Evolutionary conservation across 2,888 invertebrate genomes (phyloP).

Genomic region (Eupithecia dodoneata): DNA sequence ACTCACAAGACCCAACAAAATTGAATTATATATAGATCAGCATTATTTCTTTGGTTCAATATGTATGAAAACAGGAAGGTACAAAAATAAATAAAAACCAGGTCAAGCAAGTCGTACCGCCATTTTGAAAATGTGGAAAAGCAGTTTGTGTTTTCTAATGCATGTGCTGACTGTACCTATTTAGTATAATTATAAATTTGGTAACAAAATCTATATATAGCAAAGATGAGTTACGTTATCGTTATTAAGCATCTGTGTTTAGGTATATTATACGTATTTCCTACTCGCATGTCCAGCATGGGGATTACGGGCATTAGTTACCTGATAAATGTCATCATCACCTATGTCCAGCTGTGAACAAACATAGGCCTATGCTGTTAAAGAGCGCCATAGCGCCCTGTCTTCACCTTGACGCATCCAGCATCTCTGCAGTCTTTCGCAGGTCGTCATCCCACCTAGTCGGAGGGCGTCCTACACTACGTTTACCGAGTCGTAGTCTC

Average conservation of each 20-base stretch:
- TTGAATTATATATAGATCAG: not conserved
- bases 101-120: not conserved
- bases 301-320: no score
- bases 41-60: not conserved
- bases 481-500: no score
- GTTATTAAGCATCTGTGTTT: not conserved
- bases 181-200: not conserved
- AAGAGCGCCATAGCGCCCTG: no score
- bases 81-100: not conserved
- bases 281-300: no score
- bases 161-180: not conserved
- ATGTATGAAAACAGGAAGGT: not conserved
- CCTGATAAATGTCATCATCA: no score
- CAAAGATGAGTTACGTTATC: not conserved
- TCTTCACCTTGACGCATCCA: no score
- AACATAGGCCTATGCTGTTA: no score
- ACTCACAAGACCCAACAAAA: not conserved
- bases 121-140: not conserved
- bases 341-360: no score
- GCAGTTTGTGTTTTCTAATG: not conserved
- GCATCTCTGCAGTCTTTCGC: no score
- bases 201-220: not conserved
- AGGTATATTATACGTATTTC: no score
- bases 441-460: no score
- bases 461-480: no score